Evolutionary conservation across 2,888 invertebrate species (phyloP).

Genomic region (Noctua pronuba): DNA sequence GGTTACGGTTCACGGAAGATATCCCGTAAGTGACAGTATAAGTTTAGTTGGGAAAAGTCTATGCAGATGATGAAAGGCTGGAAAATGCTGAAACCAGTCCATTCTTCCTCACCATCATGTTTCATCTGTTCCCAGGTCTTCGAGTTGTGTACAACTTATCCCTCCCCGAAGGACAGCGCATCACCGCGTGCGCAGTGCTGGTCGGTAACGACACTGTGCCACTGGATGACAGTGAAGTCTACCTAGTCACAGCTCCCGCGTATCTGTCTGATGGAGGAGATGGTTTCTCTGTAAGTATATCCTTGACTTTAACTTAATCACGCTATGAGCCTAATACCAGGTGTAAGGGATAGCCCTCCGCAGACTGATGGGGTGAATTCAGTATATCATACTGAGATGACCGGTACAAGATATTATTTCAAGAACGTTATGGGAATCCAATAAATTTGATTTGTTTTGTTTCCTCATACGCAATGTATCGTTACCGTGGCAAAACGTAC

Average conservation of each 20-base stretch:
- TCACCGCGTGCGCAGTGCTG: conserved; percentile 83
- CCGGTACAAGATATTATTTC: too few species aligned
- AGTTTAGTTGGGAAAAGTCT: not conserved
- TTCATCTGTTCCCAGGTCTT: conserved; percentile 87
- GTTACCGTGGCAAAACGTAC: too few species aligned
- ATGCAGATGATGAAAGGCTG: not conserved
- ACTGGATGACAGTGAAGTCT: conserved; percentile 89
- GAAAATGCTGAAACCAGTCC: not conserved
- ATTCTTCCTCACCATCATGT: not conserved
- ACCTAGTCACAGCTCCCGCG: conserved; percentile 90
- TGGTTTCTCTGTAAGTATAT: conserved; percentile 88
- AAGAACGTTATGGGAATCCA: too few species aligned
- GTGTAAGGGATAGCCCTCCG: too few species aligned
- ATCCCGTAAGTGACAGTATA: too few species aligned
- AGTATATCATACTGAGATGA: too few species aligned
- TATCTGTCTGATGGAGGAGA: conserved; percentile 93
- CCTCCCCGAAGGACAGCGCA: conserved; percentile 90
- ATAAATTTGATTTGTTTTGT: too few species aligned
- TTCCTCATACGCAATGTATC: too few species aligned
- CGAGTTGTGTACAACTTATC: conserved; percentile 91
- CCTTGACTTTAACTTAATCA: not conserved
- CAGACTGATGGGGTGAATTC: too few species aligned
- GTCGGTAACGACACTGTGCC: conserved; percentile 86
- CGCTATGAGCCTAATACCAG: too few species aligned
- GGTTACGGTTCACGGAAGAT: too few species aligned